These are phyloP conservation scores for Aphis gossypii DNA, from an alignment of 1,140 invertebrate genomes.

Conservation along the genomic window DNA sequence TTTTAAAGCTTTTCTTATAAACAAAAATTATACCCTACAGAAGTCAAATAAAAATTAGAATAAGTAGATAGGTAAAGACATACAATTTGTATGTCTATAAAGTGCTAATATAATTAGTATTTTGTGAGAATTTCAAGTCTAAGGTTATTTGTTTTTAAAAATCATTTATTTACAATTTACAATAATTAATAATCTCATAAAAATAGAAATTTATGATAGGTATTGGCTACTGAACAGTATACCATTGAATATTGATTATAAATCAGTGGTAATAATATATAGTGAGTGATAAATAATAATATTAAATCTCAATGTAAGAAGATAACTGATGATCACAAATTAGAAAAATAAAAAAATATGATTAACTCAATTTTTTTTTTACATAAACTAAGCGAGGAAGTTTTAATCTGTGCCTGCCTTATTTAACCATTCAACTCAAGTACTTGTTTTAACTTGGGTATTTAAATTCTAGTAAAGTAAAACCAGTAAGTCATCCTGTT, in stretches of 20 bases:
- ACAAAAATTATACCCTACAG: not conserved
- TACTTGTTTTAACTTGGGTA: not conserved
- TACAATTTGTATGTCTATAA: too few relatives aligned
- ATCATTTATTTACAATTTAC: too few relatives aligned
- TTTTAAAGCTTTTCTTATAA: not conserved
- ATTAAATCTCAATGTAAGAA: too few relatives aligned
- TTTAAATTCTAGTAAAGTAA: conserved; percentile 17
- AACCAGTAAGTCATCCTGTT: not conserved
- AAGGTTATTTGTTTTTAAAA: not conserved
- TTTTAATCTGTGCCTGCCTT: not conserved
- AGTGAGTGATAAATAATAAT: too few relatives aligned
- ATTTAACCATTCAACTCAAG: not conserved
- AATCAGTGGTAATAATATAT: too few relatives aligned
- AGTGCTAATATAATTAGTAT: not conserved
- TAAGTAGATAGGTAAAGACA: not conserved
- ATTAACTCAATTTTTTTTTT: too few relatives aligned
- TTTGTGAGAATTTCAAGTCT: not conserved
- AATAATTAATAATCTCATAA: not conserved
- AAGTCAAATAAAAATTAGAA: not conserved
- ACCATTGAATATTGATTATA: too few relatives aligned
- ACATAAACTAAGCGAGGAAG: too few relatives aligned
- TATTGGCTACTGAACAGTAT: too few relatives aligned
- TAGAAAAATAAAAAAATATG: too few relatives aligned
- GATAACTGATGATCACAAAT: too few relatives aligned
- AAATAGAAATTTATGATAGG: not conserved